These are phyloP conservation scores for Pseudococcus longispinus DNA, from an alignment of 2,888 invertebrate genomes.

Conservation along the genomic window DNA sequence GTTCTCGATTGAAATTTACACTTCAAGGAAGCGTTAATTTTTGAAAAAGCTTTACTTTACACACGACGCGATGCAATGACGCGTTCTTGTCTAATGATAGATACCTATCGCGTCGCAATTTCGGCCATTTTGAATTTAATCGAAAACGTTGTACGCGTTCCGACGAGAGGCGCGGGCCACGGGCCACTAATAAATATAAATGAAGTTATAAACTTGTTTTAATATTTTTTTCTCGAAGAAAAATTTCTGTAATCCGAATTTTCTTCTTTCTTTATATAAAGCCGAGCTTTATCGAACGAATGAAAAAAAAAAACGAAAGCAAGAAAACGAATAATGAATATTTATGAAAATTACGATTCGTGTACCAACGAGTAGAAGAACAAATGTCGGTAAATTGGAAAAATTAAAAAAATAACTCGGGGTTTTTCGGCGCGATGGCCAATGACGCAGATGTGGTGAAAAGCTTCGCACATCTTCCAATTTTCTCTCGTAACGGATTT, in stretches of 20 bases:
- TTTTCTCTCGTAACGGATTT: background rate
- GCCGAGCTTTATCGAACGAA: background rate
- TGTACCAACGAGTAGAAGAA: background rate
- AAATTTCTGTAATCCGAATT: background rate
- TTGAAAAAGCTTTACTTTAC: background rate
- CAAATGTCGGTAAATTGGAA: conserved; percentile 8
- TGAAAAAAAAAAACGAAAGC: background rate
- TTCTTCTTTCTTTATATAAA: background rate
- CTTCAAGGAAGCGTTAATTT: background rate
- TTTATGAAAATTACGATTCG: conserved; percentile 2
- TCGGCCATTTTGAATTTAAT: conserved; percentile 17
- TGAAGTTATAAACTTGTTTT: background rate
- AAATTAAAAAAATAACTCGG: background rate
- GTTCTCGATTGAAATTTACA: background rate
- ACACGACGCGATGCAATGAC: background rate
- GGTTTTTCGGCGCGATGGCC: background rate
- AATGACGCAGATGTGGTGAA: background rate
- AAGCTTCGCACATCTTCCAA: background rate
- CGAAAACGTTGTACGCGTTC: background rate
- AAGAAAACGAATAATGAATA: background rate
- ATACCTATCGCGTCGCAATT: background rate
- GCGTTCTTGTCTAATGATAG: background rate
- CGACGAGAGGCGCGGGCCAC: background rate
- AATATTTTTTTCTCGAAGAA: background rate
- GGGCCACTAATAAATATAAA: background rate